Evolutionary conservation across 2,888 invertebrate genomes (phyloP), one percentile per base, ranked within the genome.

Genomic region (Bellardia bayeri): DNA sequence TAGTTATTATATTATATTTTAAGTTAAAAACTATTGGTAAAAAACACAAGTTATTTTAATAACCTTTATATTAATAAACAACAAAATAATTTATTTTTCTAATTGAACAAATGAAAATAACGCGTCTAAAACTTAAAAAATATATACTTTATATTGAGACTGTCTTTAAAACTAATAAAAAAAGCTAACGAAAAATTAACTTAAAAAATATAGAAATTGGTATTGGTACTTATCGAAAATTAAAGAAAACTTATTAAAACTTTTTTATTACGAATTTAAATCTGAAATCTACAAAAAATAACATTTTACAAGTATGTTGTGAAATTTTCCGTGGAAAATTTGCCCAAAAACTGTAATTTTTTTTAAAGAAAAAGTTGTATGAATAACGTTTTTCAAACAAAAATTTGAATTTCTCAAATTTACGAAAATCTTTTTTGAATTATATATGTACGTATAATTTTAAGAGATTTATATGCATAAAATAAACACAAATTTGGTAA

Each of bases 111-210:
- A 63, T 42, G 13, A 23, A 74, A 61, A 71, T 64, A 54, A 33
- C 11, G 7, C 13, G 2, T 66, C 56, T 58, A n/a, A 42, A 76
- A 42, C 11, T 30, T 56, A 63, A 54, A 7, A 42, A 54, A 72
- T 49, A 75, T 71, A 80, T 78, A 79, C 84, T 76, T 85, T 85
- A 42, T 42, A 83, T 89, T 87, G 89, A 90, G 89, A 90, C 90
- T 90, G 90, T 90, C 81, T 79, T 85, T 58, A 83, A 66, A 79
- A 63, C 11, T 58, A 49, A 64, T 58, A 63, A 74, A 61, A 63
- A 86, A 87, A 89, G 87, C 87, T 89, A 87, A 82, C 79, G 87
- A 87, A 88, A 87, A 87, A 88, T 78, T 75, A 86, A 76, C 33
- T 37, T 51, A 64, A 84, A 74, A 45, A 33, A 49, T 58, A 42